Evolutionary conservation across 2,888 invertebrate species (phyloP).

Genomic region (Candidula unifasciata): DNA sequence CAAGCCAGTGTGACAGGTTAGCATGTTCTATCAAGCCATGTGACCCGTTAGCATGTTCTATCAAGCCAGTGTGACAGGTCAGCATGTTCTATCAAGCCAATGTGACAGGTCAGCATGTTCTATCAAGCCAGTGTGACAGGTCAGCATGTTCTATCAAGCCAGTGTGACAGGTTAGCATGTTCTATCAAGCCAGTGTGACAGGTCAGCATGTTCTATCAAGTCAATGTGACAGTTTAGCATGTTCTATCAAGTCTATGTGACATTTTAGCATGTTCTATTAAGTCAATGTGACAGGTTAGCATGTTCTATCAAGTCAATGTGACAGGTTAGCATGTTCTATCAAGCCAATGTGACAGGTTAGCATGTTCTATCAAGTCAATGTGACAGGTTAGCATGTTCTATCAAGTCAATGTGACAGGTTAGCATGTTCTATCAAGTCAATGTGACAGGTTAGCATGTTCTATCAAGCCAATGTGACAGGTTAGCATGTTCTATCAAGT

Average conservation of each 20-base stretch:
- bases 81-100: no score
- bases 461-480: no score
- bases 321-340: no score
- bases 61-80: no score
- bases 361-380: no score
- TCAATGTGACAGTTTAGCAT: no score
- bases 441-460: not conserved
- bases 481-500: no score
- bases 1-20: not conserved
- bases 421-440: not conserved
- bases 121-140: not conserved
- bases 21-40: no score
- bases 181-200: not conserved
- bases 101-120: not conserved
- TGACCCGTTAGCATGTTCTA: not conserved
- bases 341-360: not conserved
- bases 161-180: not conserved
- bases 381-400: not conserved
- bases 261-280: no score
- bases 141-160: not conserved
- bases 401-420: not conserved
- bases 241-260: not conserved
- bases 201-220: no score
- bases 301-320: no score
- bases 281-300: not conserved